Evolutionary conservation across 2,113 vertebrate species (phyloP).

Genomic region (Oreotrochilus melanogaster): DNA sequence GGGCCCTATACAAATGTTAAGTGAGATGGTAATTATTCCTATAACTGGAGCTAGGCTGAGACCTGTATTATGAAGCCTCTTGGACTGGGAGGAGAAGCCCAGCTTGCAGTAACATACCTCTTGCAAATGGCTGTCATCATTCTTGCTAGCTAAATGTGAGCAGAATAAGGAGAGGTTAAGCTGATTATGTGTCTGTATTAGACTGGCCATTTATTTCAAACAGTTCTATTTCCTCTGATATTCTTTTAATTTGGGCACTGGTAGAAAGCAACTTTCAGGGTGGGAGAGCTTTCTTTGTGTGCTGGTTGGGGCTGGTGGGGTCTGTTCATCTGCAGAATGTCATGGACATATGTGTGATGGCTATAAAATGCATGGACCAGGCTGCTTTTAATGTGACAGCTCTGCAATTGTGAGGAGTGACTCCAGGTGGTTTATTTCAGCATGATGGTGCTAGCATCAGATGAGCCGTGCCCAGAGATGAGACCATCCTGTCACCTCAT

Average conservation of each 20-base stretch:
- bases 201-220: neutral
- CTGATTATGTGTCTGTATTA: neutral
- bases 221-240: neutral
- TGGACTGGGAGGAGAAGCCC: neutral
- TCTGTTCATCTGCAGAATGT: conserved; percentile 44
- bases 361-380: conserved; percentile 48
- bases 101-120: neutral
- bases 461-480: neutral
- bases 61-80: neutral
- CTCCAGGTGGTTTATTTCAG: conserved; percentile 73
- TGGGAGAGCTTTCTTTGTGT: neutral
- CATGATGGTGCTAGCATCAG: neutral
- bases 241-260: neutral
- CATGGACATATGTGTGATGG: conserved; percentile 15
- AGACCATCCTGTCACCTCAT: neutral
- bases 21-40: neutral
- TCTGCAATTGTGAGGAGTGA: conserved; percentile 23
- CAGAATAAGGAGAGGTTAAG: neutral
- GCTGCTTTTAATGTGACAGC: neutral
- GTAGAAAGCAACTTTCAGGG: conserved; percentile 49
- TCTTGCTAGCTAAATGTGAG: neutral
- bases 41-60: neutral
- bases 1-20: neutral
- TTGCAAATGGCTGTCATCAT: neutral
- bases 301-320: conserved; percentile 15